Base-by-base conservation (phyloP, 1,140 invertebrate genomes). In the Pantala flavescens region DNA sequence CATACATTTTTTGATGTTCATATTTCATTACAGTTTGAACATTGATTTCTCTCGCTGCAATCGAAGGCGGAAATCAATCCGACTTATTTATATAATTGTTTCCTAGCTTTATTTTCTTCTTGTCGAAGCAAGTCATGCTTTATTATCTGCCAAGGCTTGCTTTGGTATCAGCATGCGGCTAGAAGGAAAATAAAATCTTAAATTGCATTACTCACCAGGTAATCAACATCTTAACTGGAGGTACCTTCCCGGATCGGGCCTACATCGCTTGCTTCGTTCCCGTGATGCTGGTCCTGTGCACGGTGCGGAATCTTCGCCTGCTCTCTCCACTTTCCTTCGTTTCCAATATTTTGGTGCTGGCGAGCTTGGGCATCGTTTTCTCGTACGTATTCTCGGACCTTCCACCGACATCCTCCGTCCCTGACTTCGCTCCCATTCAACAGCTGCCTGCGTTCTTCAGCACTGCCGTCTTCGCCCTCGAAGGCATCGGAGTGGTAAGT, bases 281-380 rank as follows among this genome's bases (percentile, higher is more conserved):
- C 43, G 78, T 91, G 3, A 84, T 91, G 0, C 78, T 90, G 0
- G 87, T 90, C 0, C 84, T 92, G 19, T 24, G 23, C 23, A 72
- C 16, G 19, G 23, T 72, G 14, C 84, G 88, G 63, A 90, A 91
- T 80, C 81, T 94, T 2, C 91, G 92, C 81, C 84, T 88, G 74
- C 80, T 95, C 76, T 88, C 91, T 0, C 89, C 90, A 0, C 90
- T 93, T 79, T 93, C 91, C 0, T 86, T 88, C 0, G 80, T 92
- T 9, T 23, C 23, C 71, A 72, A 72, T 19, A 5, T 43, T 24
- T 24, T 49, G 3, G 28, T 73, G 7, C 19, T 24, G 2, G 23
- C 24, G 10, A 24, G 43, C 19, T 21, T 74, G 7, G 73, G 73
- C 0, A 79, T 79, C 21, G 77, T 78, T 9, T 77, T 78, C 49